A percentile compares a stretch with the other conserved stretches of the same genome.
phyloP scores from a whole-genome alignment of 2,888 invertebrate genomes.

The Heliconius erato region DNA sequence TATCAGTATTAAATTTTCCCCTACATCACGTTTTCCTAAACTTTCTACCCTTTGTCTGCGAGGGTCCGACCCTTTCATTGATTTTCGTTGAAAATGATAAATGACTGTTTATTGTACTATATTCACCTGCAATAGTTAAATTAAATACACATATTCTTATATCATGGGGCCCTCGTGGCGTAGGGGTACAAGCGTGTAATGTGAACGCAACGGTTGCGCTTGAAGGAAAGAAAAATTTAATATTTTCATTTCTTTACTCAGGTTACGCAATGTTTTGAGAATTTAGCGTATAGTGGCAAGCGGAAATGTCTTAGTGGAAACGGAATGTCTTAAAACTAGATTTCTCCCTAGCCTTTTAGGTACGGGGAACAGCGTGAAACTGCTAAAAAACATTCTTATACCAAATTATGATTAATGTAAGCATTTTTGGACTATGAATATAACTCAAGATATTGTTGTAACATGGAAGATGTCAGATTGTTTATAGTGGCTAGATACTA shows the following conservation, averaged over 20 bases:
- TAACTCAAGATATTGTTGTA: neutral
- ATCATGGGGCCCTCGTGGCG: neutral
- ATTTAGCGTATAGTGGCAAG: too few species aligned
- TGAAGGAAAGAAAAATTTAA: too few species aligned
- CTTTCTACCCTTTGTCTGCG: slow-evolving; percentile 50
- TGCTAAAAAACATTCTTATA: neutral
- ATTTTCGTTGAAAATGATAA: slow-evolving; percentile 51
- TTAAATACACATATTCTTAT: slow-evolving; percentile 27
- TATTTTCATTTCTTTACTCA: too few species aligned
- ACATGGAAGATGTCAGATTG: neutral
- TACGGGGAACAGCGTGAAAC: too few species aligned
- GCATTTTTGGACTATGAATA: neutral
- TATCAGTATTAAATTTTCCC: slow-evolving; percentile 42
- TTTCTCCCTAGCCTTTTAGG: too few species aligned
- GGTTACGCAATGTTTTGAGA: too few species aligned
- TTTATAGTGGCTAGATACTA: neutral
- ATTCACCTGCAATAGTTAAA: slow-evolving; percentile 32
- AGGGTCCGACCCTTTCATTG: slow-evolving; percentile 52
- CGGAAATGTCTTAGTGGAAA: too few species aligned
- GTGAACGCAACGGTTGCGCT: too few species aligned
- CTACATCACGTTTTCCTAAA: slow-evolving; percentile 59
- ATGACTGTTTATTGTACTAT: slow-evolving; percentile 46
- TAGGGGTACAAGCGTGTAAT: too few species aligned
- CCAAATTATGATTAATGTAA: slow-evolving; percentile 14
- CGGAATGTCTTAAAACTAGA: too few species aligned